Conservation (phyloP, 2,888 invertebrate species). For the Polyploca ridens region DNA sequence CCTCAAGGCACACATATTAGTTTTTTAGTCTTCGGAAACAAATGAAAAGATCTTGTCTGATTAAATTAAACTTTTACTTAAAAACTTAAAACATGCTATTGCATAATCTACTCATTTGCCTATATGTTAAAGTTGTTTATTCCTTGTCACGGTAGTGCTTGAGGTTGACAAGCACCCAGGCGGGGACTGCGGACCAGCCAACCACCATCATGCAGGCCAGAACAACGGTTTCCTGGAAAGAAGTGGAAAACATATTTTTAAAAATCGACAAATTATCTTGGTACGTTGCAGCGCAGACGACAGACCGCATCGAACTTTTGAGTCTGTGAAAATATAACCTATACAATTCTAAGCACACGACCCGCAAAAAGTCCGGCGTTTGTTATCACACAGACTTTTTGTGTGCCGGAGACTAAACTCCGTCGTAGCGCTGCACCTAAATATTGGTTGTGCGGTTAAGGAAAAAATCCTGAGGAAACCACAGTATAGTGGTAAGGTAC, state of each 20-base stretch:
- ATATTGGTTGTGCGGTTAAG: no score
- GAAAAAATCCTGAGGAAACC: no score
- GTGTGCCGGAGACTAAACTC: no score
- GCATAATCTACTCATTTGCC: conserved; percentile 26
- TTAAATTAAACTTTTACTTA: conserved; percentile 49
- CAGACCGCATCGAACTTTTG: no score
- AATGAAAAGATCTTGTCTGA: conserved; percentile 15
- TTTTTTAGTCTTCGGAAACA: neutral
- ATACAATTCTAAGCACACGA: no score
- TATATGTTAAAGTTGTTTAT: conserved; percentile 34
- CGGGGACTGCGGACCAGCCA: conserved; percentile 67
- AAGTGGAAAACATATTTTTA: neutral
- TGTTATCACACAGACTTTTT: no score
- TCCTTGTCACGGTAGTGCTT: conserved; percentile 68
- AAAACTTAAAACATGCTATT: conserved; percentile 31
- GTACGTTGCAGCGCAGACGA: no score
- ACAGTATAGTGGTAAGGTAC: no score
- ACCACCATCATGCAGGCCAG: conserved; percentile 60
- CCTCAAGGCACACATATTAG: no score
- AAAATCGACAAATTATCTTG: neutral
- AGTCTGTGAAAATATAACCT: no score
- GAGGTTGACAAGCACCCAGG: conserved; percentile 73
- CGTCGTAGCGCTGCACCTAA: no score
- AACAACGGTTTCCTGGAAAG: conserved; percentile 64
- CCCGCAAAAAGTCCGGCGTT: no score